Percentiles rank a stretch among this genome's conserved stretches.
Evolutionary conservation across 2,113 vertebrate genomes (phyloP).

Genomic region (Microtus ochrogaster): DNA sequence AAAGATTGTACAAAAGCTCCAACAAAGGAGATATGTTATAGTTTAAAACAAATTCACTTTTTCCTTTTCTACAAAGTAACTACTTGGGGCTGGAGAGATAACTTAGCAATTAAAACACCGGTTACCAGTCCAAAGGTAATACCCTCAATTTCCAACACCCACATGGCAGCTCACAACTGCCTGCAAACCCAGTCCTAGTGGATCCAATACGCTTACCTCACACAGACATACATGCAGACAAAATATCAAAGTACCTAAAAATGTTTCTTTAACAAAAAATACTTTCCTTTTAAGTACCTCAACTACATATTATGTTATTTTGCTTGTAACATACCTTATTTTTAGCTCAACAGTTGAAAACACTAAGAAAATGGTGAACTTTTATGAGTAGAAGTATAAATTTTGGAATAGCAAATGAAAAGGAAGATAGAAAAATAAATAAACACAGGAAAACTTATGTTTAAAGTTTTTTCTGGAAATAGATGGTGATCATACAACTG

Average conservation of each 20-base stretch:
- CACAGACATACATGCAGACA: not conserved
- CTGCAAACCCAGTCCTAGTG: not conserved
- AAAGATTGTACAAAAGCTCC: slow-evolving; percentile 62
- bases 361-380: not conserved
- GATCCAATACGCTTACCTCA: not conserved
- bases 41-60: not conserved
- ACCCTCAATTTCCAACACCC: not conserved
- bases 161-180: not conserved
- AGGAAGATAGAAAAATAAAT: slow-evolving; percentile 54
- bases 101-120: too few relatives aligned
- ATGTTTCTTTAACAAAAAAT: not conserved
- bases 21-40: slow-evolving; percentile 44
- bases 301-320: slow-evolving; percentile 27
- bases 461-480: slow-evolving; percentile 27
- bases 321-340: slow-evolving; percentile 8
- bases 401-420: slow-evolving; percentile 31
- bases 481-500: not conserved
- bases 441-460: not conserved
- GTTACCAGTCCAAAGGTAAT: too few relatives aligned
- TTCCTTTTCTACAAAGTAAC: slow-evolving; percentile 15
- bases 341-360: slow-evolving; percentile 59
- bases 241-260: not conserved
- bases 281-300: not conserved
- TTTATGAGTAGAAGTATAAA: not conserved
- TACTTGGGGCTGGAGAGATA: not conserved